phyloP scores from a whole-genome alignment of 2,888 invertebrate genomes.

The Chrysolina haemoptera region DNA sequence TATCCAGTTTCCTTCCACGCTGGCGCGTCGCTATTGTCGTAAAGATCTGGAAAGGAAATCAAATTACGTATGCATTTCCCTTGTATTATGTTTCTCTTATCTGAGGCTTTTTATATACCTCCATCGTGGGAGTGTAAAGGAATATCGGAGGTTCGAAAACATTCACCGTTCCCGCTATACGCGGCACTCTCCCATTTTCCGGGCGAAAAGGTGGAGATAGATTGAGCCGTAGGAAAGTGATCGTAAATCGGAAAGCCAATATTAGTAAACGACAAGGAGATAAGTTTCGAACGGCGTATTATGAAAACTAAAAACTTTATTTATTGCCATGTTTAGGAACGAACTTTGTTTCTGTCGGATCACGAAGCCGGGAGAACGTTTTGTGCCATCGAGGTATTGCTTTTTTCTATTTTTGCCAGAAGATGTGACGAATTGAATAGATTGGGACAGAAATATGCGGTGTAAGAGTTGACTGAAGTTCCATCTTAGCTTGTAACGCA shows the following conservation, averaged over 20 bases:
- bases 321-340: slow-evolving; percentile 34
- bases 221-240: slow-evolving; percentile 59
- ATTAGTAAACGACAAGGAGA: slow-evolving; percentile 53
- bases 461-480: too few species aligned
- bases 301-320: slow-evolving; percentile 52
- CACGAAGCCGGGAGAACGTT: background rate
- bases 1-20: slow-evolving; percentile 31
- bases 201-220: slow-evolving; percentile 59
- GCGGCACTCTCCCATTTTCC: slow-evolving; percentile 48
- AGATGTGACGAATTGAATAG: background rate
- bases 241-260: slow-evolving; percentile 61
- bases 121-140: slow-evolving; percentile 61
- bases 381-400: background rate
- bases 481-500: too few species aligned
- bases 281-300: slow-evolving; percentile 41
- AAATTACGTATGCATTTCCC: slow-evolving; percentile 69
- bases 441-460: too few species aligned
- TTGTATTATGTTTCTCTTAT: slow-evolving; percentile 64
- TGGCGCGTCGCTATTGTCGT: slow-evolving; percentile 19
- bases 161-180: slow-evolving; percentile 46
- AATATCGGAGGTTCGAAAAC: slow-evolving; percentile 48
- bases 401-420: background rate
- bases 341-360: slow-evolving; percentile 19
- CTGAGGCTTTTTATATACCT: slow-evolving; percentile 66
- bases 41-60: slow-evolving; percentile 62